These are phyloP conservation scores for Tiphia femorata DNA, from an alignment of 2,888 invertebrate species.

Conservation along the genomic window DNA sequence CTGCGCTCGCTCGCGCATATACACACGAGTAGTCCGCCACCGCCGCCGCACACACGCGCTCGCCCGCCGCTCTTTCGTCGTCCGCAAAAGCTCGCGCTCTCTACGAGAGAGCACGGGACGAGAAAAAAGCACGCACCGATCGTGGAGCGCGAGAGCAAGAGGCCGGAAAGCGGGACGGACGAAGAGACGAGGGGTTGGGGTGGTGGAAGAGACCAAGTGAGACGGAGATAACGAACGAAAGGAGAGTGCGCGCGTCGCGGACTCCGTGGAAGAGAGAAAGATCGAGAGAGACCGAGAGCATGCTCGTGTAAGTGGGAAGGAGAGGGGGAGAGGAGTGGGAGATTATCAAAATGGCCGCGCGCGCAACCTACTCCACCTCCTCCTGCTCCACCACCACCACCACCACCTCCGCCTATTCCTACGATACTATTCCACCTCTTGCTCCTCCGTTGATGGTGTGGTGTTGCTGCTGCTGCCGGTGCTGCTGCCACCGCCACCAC, in stretches of 20 bases:
- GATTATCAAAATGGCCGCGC: slow-evolving; percentile 67
- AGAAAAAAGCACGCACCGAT: slow-evolving; percentile 40
- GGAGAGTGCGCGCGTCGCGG: slow-evolving; percentile 44
- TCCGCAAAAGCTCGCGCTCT: no score
- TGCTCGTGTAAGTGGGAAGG: slow-evolving; percentile 11
- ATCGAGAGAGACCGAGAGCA: slow-evolving; percentile 12
- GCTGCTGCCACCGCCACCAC: slow-evolving; percentile 2
- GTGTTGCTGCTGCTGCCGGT: not conserved
- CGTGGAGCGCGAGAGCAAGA: slow-evolving; percentile 25
- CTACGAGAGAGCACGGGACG: slow-evolving; percentile 31
- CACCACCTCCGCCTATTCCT: slow-evolving; percentile 31
- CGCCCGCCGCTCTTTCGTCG: no score
- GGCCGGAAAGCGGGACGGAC: slow-evolving; percentile 11
- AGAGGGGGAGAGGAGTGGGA: slow-evolving; percentile 52
- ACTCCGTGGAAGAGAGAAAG: slow-evolving; percentile 18
- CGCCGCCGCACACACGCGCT: no score
- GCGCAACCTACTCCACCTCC: slow-evolving; percentile 49
- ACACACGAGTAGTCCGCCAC: slow-evolving; percentile 11
- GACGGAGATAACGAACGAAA: no score
- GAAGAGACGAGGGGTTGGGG: not conserved
- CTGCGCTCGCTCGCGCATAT: slow-evolving; percentile 53
- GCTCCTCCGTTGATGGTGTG: not conserved
- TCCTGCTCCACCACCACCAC: slow-evolving; percentile 34
- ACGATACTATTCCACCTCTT: slow-evolving; percentile 8
- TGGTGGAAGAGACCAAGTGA: no score